phyloP scores from a whole-genome alignment of 2,888 invertebrate species.

The Drosophila barbarae region DNA sequence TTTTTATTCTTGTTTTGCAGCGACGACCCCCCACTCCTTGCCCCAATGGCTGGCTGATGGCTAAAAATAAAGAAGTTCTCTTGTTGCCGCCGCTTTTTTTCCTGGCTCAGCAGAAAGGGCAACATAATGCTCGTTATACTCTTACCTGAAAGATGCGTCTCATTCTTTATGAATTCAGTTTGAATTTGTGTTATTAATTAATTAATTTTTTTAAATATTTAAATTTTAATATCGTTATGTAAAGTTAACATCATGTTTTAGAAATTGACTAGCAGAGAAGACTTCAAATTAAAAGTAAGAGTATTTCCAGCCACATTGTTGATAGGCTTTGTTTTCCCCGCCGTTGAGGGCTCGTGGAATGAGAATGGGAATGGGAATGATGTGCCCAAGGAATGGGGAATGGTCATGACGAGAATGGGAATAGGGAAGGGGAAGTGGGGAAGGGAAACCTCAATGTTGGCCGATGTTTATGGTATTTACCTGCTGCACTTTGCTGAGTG shows the following conservation, averaged over 20 bases:
- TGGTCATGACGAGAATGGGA: conserved; percentile 15
- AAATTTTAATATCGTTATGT: too few relatives aligned
- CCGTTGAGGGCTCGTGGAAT: conserved; percentile 10
- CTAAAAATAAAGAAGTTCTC: conserved; percentile 41
- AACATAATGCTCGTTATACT: conserved; percentile 29
- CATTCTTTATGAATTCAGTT: not conserved
- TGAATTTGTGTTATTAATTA: not conserved
- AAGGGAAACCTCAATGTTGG: conserved; percentile 6
- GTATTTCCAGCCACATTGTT: conserved; percentile 3
- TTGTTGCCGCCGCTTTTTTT: conserved; percentile 27
- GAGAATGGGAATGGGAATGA: conserved; percentile 13
- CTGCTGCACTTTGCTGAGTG: conserved; percentile 69
- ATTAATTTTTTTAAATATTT: not conserved
- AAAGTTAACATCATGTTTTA: not conserved
- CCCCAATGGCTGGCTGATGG: conserved; percentile 15
- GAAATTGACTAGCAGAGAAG: not conserved
- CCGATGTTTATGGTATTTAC: conserved; percentile 24
- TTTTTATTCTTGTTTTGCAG: conserved; percentile 12
- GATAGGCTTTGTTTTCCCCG: not conserved
- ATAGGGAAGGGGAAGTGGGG: not conserved
- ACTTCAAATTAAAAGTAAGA: not conserved
- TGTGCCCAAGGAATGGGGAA: conserved; percentile 30
- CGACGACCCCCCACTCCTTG: not conserved
- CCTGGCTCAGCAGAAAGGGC: conserved; percentile 38
- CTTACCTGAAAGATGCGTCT: not conserved